Conservation (phyloP, 2,888 invertebrate species). For the Idaea biselata region DNA sequence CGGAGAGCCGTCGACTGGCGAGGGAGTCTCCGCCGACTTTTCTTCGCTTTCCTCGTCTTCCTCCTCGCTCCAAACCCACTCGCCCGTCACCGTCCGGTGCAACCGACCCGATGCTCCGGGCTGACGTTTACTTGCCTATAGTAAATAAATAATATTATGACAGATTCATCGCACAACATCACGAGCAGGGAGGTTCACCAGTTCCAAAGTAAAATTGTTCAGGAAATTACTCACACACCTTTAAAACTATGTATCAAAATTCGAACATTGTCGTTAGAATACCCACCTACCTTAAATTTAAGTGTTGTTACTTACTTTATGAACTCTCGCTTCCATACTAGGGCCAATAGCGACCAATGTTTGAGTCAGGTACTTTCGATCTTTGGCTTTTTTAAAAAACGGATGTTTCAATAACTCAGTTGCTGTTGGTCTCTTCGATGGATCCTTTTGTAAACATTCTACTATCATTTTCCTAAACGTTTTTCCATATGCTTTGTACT, state of each 20-base stretch:
- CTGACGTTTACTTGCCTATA: conserved; percentile 58
- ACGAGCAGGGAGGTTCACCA: too few relatives aligned
- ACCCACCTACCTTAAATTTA: too few relatives aligned
- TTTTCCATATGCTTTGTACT: conserved; percentile 98
- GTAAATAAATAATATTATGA: background rate
- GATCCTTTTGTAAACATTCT: conserved; percentile 98
- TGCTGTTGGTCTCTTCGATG: conserved; percentile 95
- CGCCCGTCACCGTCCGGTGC: conserved; percentile 94
- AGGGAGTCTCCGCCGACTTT: conserved; percentile 40
- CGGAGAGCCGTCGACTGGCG: conserved; percentile 38
- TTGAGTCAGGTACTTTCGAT: conserved; percentile 92
- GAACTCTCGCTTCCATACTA: conserved; percentile 93
- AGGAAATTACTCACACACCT: too few relatives aligned
- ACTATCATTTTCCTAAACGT: conserved; percentile 98
- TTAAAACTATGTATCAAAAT: too few relatives aligned
- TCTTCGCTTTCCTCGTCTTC: conserved; percentile 69
- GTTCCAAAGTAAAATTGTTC: too few relatives aligned
- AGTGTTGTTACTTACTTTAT: conserved; percentile 83
- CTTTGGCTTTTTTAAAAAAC: conserved; percentile 98
- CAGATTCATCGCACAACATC: background rate
- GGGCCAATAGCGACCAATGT: conserved; percentile 92
- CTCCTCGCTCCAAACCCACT: conserved; percentile 98
- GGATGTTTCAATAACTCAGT: conserved; percentile 97
- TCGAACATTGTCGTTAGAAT: too few relatives aligned
- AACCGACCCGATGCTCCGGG: conserved; percentile 86